Base-by-base conservation (phyloP, 2,113 vertebrate genomes). In the Vimba vimba region DNA sequence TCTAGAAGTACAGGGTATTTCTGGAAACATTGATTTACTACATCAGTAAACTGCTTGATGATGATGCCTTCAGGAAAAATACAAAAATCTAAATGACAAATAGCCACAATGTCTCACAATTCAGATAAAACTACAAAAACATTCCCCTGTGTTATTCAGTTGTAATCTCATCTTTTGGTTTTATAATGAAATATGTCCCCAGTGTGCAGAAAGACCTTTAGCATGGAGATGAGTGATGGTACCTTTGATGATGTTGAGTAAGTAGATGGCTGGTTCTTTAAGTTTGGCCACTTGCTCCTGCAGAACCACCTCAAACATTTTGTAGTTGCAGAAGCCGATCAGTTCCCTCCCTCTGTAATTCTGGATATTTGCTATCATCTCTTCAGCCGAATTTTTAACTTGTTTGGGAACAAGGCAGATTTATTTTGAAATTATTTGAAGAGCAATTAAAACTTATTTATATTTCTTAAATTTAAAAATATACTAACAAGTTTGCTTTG, bases 241-340 rank as follows among this genome's bases (percentile, higher is more conserved):
- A 88, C 87, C 85, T 89, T 77, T 85, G 17, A 86, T 79, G 39
- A 2, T 6, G 4, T 6, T 74, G 11, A 90, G 76, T 33, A 81
- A 84, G 9, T 82, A 47, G 0, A 79, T 52, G 2, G 87, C 80
- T 84, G 88, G 85, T 3, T 15, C n/a, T 21, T 25, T 82, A 13
- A 89, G 87, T 64, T 55, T 12, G 19, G 66, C 52, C 52, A 90
- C 88, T 52, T 87, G 83, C 2, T 19, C 60, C 21, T 89, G 90
- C 25, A 90, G 76, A n/a, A 89, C 23, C 27, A 6, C 75, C 57
- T 90, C 88, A 87, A 90, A 88, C 30, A 86, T 60, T 25, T 6
- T 81, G 79, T 90, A 89, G 82, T 86, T 71, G 55, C 52, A 81
- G 68, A 89, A 90, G 8, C 88, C 85, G 1, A 33, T 66, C 10